Base-by-base conservation (phyloP, 1,140 invertebrate species). In the Oncopodura yosiiana region DNA sequence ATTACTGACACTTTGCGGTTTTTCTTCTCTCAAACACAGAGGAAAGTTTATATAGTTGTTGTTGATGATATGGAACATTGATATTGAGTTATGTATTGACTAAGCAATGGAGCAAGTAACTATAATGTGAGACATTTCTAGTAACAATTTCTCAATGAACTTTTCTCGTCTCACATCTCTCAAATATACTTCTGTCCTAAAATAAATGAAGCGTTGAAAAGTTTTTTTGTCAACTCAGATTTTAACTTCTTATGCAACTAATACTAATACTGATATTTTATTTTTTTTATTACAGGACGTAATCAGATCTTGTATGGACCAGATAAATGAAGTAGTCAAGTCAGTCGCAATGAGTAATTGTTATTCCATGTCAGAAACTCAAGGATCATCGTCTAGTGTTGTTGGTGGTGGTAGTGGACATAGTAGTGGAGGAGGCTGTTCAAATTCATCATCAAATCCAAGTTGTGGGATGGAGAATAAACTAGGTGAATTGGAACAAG, bases 231-330 rank as follows among this genome's bases (percentile, higher is more conserved):
- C 5, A 41, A 41, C 19, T 19, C 6, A 16, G 6, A 6, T 19
- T 8, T 41, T 41, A 8, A 16, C 12, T 19, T 41, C 8, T 9
- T 34, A 9, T 8, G 30, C 8, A 8, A 41, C 38, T 19, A 3
- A 38, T 11, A 27, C 16, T 43, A 18, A 29, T 11, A 36, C 12
- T 30, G n/a, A 37, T 18, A 32, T 58, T 32, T 58, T 9, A 46
- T 52, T 37, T 32, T 52, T 24, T 61, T 24, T n/a, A 14, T 53
- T 53, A 16, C 39, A 61, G 60, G 60, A 61, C 23, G 49, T 62
- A 23, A 52, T 62, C 21, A 24, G 54, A 23, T 41, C 27, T 19
- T 57, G 50, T 34, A 58, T 62, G 49, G 60, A 62, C 16, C 56
- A 62, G 29, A 45, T 62, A 26, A 16, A 27, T 23, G 16, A 39